Evolutionary conservation across 2,888 invertebrate genomes (phyloP), one percentile per base, ranked within the genome.

Genomic region (Mesorhabditis sp.): DNA sequence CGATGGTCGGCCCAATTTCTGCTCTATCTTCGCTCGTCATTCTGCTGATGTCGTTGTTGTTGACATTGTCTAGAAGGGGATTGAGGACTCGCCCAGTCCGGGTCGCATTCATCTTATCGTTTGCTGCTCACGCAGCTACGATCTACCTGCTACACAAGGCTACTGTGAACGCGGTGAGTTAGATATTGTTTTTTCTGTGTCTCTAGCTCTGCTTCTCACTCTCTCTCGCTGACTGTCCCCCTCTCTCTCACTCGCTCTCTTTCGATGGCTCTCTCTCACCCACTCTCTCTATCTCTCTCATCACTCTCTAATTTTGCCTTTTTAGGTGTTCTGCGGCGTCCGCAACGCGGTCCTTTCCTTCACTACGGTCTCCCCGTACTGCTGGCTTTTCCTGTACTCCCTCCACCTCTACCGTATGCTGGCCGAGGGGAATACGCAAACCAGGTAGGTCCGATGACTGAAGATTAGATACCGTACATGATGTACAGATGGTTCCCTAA

Each of bases 341-440:
- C 76, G 83, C 28, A 83, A 82, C 44, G 79, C 83, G 13, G 70
- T 83, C 62, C 74, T 83, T 43, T 77, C 81, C 15, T 76, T 82
- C 69, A 72, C 76, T n/a, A 74, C 78, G 4, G 75, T 72, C 4
- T 72, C 80, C 45, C 76, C 81, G 13, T 84, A 83, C 67, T 76
- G 80, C 4, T 84, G 83, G 83, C 74, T 82, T n/a, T 82, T 84
- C 76, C 72, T 83, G 45, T 82, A 80, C 69, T 73, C 77, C 4
- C 72, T 79, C 5, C 76, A 78, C 69, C 75, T 80, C 45, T 80
- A 80, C 71, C 74, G 79, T 66, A 75, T 80, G 70, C 72, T 80
- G n/a, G 75, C 79, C 10, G 80, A 80, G 43, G 80, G 76, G 42
- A 73, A 70, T n/a, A 67, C 77, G 2, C 73, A 74, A 43, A 72